Evolutionary conservation across 2,797 vertebrate species (phyloP), one percentile per base, ranked within the genome.

Genomic region (Buphagus erythrorhynchus): DNA sequence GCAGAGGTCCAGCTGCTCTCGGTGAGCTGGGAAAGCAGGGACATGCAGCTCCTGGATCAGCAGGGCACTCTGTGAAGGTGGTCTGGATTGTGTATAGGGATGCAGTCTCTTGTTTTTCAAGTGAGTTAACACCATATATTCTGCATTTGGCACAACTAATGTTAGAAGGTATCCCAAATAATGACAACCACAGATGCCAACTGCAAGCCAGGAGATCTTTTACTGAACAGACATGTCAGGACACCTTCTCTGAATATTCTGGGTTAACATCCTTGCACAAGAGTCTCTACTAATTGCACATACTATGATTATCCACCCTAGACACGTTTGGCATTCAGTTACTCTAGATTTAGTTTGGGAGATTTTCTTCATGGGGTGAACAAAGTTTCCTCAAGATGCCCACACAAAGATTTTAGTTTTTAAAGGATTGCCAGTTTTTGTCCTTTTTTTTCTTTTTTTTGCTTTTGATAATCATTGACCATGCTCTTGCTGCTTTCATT

Each of bases 181-280:
- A 48, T 11, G 17, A 33, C 25, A 52, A 68, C 36, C 87, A 46
- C 26, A 31, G 63, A 69, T 52, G 66, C 55, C 59, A 78, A 59
- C 33, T 57, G 55, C 48, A 86, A 88, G 43, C 38, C 26, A 84
- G 51, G 75, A 57, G 76, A 95, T 40, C 43, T 73, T 91, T 72
- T 82, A 81, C 63, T 59, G 62, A 95, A 88, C 51, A 91, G 76
- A 71, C 95, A 59, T 52, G 93, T 95, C 62, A 63, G n/a, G 55
- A 90, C 95, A 86, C 17, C 76, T 90, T 85, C 59, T 71, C 88
- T 73, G 58, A 62, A 42, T 48, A 62, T 6, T 79, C 48, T 46
- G 16, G 24, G 59, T 62, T 90, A 88, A 76, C 25, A 36, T 42
- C 76, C 73, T 96, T 94, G 83, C 91, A 82, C 42, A 95, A 90